Evolutionary conservation across 2,888 invertebrate genomes (phyloP), one percentile per base, ranked within the genome.

Genomic region (Elaeidobius kamerunicus): DNA sequence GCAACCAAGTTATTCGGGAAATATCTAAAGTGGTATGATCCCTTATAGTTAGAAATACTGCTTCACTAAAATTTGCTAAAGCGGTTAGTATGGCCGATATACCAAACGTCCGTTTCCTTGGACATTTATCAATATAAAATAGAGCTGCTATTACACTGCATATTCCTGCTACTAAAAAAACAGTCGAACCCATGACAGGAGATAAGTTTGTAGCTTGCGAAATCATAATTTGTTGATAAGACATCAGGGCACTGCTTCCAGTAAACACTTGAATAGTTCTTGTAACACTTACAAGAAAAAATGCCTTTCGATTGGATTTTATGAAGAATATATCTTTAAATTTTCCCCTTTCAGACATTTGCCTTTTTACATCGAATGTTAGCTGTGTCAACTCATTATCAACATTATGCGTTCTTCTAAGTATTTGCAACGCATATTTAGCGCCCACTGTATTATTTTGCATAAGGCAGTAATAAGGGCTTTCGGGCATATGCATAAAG

Each of bases 301-400:
- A 74, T 1, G 85, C 85, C 70, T 78, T 79, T 57, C 78, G 76
- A 62, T 81, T 81, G 0, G 77, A 77, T 4, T 74, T 74, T 61
- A 78, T 78, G n/a, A 71, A 70, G 44, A 81, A 63, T 28, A 82
- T 67, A 63, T 82, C 81, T 48, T 69, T 64, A 71, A 78, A 77
- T 1, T 75, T 73, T 14, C 79, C 79, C 3, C 61, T 53, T 56
- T 69, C 68, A 2, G 65, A 65, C 55, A 66, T 64, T 49, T 71
- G 69, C n/a, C 67, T 55, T 11, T 61, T 47, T 1, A 70, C 69
- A 51, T 66, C 67, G 3, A 34, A 36, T 5, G 57, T 57, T 11
- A 70, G 53, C 4, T 52, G 49, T 2, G 32, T 12, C 18, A 70
- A 35, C 55, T 71, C 70, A 5, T 65, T 58, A 9, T 62, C 60